Base-by-base conservation (phyloP, 2,797 vertebrate species). In the Fundulus diaphanus region DNA sequence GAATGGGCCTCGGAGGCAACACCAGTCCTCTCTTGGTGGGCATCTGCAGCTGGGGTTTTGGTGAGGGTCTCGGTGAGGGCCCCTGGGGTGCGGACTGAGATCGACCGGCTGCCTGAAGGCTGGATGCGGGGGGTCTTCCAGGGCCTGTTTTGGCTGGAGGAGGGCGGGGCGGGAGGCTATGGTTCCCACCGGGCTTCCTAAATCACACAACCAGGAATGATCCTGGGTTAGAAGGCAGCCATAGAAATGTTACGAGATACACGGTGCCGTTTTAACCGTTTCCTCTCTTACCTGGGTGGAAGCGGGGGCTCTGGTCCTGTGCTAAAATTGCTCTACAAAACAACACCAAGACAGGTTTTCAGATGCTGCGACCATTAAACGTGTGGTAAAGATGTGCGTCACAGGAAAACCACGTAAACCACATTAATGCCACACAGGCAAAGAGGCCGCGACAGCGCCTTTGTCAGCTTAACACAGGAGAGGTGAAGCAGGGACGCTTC, bases 1-100 rank as follows among this genome's bases (percentile, higher is more conserved):
- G 97, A 72, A 94, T 96, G 82, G 98, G 98, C 82, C 98, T 96
- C 18, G 97, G 97, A 79, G 98, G 98, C 78, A 99, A 95, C 54
- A 94, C 91, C 4, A 95, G 96, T 79, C 95, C 94, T 86, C 92
- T 95, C 89, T 77, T 95, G 68, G 88, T 93, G 84, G 95, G 82
- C 68, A 88, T 90, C 65, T 84, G 77, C 1, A 73, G 12, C 73
- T 81, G 87, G 29, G 67, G 68, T 80, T 85, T 88, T 1, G 84
- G 40, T n/a, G 86, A 81, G 7, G 78, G 1, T 0, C 85, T 88
- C 0, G 84, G 40, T n/a, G 86, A 81, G 7, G 78, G 1, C 0
- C 81, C 78, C 74, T 37, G 70, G n/a, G 83, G 66, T 29, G 8
- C 27, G 0, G 70, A 80, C 7, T 87, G 84, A 20, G 96, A 94